Base-by-base conservation (phyloP, 1,140 invertebrate species). In the Drosophila lini region DNA sequence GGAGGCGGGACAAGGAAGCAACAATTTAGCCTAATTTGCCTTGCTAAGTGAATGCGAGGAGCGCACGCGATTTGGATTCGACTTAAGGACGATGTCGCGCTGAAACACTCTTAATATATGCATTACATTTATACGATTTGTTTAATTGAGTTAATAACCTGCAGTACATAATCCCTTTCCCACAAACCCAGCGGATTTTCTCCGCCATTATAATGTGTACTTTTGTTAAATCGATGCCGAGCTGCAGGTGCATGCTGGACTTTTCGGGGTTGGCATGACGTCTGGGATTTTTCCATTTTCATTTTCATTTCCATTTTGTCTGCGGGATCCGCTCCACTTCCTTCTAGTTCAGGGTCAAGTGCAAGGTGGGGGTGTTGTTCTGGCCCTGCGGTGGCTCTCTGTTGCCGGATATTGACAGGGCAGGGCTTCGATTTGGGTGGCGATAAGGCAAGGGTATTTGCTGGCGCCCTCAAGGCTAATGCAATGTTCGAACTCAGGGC, bases 61-160 rank as follows among this genome's bases (percentile, higher is more conserved):
- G 61, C 22, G 62, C 65, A 69, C 65, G 65, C 65, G 63, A 69
- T n/a, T 38, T 31, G 7, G 28, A 11, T 15, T 61, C 32, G 22
- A 22, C 9, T n/a, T 48, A 38, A n/a, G 16, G 31, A 68, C 65
- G 59, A 52, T 42, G 15, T 67, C 61, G 61, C 47, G 36, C 31
- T 15, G 25, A 28, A 19, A 32, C 1, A n/a, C 32, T n/a, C 32
- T 38, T 53, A 69, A 69, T 69, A 31, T 67, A 69, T 69, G 65
- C 65, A 67, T 53, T 67, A 65, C 47, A 32, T 65, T 69, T 44
- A 31, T 53, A 44, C 65, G 25, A 45, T 69, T 69, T 67, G 65
- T 69, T 69, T 69, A 69, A 69, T 69, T 67, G 65, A 69, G 65
- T 69, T 69, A 69, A 69, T 61, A 67, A 69, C 65, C 53, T 67